These are phyloP conservation scores for Nemurella pictetii DNA, from an alignment of 2,888 invertebrate species.

Conservation along the genomic window DNA sequence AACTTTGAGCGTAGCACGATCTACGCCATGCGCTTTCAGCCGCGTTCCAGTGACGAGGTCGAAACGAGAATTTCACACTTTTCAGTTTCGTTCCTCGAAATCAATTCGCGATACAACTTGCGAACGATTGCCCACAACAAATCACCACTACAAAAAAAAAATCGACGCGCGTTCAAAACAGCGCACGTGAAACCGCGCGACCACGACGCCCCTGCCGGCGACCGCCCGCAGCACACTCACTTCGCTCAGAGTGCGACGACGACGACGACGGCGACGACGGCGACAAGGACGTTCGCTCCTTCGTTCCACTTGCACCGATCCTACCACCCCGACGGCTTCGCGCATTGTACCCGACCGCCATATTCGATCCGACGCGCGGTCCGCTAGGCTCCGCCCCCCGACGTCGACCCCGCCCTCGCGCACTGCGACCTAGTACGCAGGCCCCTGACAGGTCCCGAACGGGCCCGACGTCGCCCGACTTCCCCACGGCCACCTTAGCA, in stretches of 20 bases:
- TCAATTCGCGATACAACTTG: neutral
- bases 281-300: neutral
- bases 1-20: too few species aligned
- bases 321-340: slow-evolving; percentile 42
- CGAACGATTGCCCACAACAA: neutral
- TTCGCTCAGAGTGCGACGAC: neutral
- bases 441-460: too few species aligned
- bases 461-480: slow-evolving; percentile 20
- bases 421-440: slow-evolving; percentile 16
- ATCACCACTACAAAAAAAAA: too few species aligned
- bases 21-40: too few species aligned
- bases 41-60: too few species aligned
- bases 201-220: neutral
- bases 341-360: slow-evolving; percentile 41
- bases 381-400: slow-evolving; percentile 37
- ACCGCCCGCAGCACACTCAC: neutral
- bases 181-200: neutral
- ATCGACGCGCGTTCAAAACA: neutral
- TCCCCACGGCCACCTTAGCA: slow-evolving; percentile 5
- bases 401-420: neutral
- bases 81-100: too few species aligned
- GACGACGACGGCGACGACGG: neutral
- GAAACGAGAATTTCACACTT: too few species aligned
- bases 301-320: slow-evolving; percentile 28
- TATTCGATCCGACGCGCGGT: slow-evolving; percentile 35